Percentiles rank a stretch among this genome's conserved stretches.
These are phyloP conservation scores for Tiaroga cobitis DNA, from an alignment of 2,797 vertebrate species.

Conservation along the genomic window DNA sequence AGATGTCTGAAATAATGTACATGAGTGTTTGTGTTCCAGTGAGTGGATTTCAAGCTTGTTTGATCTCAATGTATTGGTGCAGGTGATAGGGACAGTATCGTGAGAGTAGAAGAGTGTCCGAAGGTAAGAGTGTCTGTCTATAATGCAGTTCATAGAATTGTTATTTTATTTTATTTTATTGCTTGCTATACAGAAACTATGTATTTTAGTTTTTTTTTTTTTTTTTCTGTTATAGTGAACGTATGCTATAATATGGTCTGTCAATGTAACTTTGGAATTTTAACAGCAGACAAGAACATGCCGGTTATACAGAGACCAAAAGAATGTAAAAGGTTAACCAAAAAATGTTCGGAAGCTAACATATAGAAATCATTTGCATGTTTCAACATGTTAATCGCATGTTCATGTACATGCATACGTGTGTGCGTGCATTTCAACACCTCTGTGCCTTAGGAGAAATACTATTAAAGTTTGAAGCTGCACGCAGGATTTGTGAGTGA, in stretches of 20 bases:
- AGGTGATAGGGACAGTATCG: background rate
- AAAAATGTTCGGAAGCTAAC: background rate
- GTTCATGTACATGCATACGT: background rate
- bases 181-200: background rate
- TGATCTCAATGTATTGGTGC: constrained; percentile 6
- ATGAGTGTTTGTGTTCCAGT: constrained; percentile 36
- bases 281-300: background rate
- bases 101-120: background rate
- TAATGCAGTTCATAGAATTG: background rate
- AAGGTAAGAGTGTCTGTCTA: constrained; percentile 31
- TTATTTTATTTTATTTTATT: background rate
- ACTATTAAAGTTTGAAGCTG: background rate
- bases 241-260: background rate
- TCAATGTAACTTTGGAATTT: background rate
- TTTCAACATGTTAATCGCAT: background rate
- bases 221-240: background rate
- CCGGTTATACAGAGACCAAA: background rate
- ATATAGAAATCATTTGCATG: background rate
- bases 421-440: background rate
- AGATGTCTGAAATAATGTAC: constrained; percentile 33
- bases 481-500: background rate
- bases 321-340: background rate
- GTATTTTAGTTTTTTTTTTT: background rate
- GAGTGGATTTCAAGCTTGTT: constrained; percentile 48
- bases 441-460: background rate